phyloP scores from a whole-genome alignment of 2,113 vertebrate genomes.

The Promerops cafer region DNA sequence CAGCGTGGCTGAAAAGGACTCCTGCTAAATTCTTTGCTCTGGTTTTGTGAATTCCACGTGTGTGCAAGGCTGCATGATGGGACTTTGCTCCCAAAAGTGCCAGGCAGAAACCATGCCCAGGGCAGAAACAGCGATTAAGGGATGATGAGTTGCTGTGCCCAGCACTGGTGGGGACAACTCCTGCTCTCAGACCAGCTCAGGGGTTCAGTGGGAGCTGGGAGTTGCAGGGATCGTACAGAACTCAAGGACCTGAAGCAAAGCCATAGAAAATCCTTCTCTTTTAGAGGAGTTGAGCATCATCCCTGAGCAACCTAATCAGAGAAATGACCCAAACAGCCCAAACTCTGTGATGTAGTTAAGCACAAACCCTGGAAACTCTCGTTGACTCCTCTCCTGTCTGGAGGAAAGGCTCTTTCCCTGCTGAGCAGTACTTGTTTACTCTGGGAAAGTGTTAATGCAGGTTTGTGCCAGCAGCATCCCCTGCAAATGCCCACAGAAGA shows the following conservation, averaged over 20 bases:
- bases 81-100: background rate
- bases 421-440: background rate
- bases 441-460: background rate
- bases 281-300: background rate
- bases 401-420: background rate
- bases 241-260: background rate
- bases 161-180: background rate
- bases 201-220: background rate
- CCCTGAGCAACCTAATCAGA: background rate
- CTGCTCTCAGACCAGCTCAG: background rate
- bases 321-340: background rate
- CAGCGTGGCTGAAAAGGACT: background rate
- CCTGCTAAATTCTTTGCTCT: background rate
- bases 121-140: rapidly evolving
- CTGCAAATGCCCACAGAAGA: background rate
- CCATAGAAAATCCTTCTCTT: background rate
- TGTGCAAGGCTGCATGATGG: background rate
- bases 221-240: background rate
- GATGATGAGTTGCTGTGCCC: background rate
- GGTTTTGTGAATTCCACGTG: rapidly evolving
- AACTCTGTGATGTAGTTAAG: rapidly evolving
- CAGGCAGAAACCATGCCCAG: background rate
- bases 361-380: background rate
- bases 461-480: background rate
- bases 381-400: background rate